Evolutionary conservation across 1,140 invertebrate species (phyloP).

Genomic region (Neomicropteryx cornuta): DNA sequence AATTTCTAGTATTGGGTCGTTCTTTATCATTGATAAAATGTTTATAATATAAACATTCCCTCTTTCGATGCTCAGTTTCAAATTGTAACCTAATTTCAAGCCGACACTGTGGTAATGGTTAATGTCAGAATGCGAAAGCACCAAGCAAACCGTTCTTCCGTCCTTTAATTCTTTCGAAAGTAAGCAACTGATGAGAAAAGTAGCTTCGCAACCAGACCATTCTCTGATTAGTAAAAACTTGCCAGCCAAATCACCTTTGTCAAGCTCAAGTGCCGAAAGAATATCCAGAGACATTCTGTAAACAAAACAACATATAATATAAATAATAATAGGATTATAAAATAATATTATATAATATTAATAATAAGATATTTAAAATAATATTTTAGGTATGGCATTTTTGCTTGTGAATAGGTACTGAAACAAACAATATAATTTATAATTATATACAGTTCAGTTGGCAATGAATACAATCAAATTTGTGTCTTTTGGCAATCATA

Average conservation of each 20-base stretch:
- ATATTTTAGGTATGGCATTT: constrained; percentile 1
- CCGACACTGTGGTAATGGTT: constrained; percentile 60
- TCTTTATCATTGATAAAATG: constrained; percentile 39
- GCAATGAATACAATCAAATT: background rate
- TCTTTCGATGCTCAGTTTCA: constrained; percentile 42
- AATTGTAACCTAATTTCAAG: constrained; percentile 60
- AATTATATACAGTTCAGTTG: constrained; percentile 1
- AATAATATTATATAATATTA: constrained; percentile 4
- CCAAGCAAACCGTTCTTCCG: constrained; percentile 43
- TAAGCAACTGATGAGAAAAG: constrained; percentile 54
- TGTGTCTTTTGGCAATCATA: background rate
- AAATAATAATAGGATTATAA: constrained; percentile 4
- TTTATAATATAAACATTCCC: constrained; percentile 43
- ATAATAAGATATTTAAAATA: constrained; percentile 5
- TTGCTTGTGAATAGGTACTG: constrained; percentile 1
- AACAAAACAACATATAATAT: constrained; percentile 14
- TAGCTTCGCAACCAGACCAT: constrained; percentile 52
- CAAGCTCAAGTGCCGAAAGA: constrained; percentile 45
- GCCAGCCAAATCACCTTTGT: constrained; percentile 39
- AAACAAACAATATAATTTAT: constrained; percentile 1
- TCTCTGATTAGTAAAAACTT: constrained; percentile 55
- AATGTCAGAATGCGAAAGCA: constrained; percentile 57
- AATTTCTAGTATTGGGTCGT: constrained; percentile 13
- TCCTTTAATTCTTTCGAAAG: constrained; percentile 45
- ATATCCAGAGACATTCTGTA: constrained; percentile 43